A percentile compares a stretch with the other conserved stretches of the same genome.
phyloP scores from a whole-genome alignment of 2,113 vertebrate genomes.

The Orthonyx spaldingii region DNA sequence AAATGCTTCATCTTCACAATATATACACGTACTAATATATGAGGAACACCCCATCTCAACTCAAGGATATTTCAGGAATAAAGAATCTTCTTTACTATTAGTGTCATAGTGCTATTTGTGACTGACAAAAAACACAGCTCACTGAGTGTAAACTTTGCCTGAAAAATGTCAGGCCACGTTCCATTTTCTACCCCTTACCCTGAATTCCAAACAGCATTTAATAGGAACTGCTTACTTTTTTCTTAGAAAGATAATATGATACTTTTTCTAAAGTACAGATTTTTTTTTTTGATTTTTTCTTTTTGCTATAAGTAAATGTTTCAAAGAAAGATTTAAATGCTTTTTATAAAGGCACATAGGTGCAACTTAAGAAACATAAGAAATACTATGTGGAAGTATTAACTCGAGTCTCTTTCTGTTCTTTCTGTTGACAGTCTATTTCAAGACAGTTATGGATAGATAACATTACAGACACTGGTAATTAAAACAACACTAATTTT shows the following conservation, averaged over 20 bases:
- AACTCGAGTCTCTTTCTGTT: conserved; percentile 30
- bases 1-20: conserved; percentile 62
- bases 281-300: not conserved
- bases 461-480: conserved; percentile 84
- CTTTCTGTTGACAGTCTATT: conserved; percentile 64
- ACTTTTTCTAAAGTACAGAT: conserved; percentile 18
- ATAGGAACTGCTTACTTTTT: conserved; percentile 18
- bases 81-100: conserved; percentile 67
- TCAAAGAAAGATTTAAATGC: conserved; percentile 13
- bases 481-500: conserved; percentile 92
- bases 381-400: not conserved
- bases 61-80: conserved; percentile 68
- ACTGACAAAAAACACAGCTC: conserved; percentile 71
- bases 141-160: conserved; percentile 61
- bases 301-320: not conserved
- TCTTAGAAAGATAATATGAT: conserved; percentile 26
- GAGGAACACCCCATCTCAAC: conserved; percentile 59
- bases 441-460: conserved; percentile 83
- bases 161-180: conserved; percentile 58
- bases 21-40: conserved; percentile 64
- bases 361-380: not conserved
- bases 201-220: conserved; percentile 64
- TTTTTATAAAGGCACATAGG: not conserved
- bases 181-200: conserved; percentile 58
- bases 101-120: conserved; percentile 68